phyloP scores from a whole-genome alignment of 37 sponge, comb jelly and placozoan genomes.

The Crambe crambe region DNA sequence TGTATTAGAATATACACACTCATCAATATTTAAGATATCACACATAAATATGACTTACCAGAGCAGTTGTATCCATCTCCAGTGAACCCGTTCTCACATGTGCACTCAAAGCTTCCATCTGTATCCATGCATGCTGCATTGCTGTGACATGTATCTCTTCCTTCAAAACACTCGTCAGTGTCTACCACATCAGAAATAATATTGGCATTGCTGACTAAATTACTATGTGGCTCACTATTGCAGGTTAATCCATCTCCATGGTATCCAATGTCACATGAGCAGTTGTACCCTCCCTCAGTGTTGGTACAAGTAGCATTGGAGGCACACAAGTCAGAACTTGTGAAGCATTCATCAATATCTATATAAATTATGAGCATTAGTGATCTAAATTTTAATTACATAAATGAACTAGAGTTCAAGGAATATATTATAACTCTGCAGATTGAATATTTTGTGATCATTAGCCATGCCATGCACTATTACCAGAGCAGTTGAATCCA shows the following conservation, averaged over 20 bases:
- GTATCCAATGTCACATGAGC: constrained; percentile 4
- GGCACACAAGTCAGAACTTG: neutral
- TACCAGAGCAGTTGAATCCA: constrained; percentile 27
- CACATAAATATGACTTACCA: too few species aligned
- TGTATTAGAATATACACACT: too few species aligned
- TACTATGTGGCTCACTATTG: neutral
- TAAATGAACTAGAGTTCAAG: too few species aligned
- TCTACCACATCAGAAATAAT: neutral
- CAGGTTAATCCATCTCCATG: neutral
- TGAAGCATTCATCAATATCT: constrained; percentile 2
- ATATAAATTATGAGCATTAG: neutral
- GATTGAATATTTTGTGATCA: too few species aligned
- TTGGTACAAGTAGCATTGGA: neutral
- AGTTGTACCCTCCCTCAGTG: constrained; percentile 16
- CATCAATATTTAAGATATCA: too few species aligned
- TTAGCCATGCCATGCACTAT: too few species aligned
- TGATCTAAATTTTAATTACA: too few species aligned
- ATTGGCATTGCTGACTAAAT: neutral
- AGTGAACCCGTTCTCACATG: constrained; percentile 25
- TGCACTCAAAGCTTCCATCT: constrained; percentile 22
- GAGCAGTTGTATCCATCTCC: constrained; percentile 29
- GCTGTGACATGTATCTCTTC: neutral
- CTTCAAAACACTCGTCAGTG: constrained; percentile 6
- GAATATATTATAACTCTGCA: too few species aligned
- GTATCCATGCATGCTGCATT: constrained; percentile 18